A percentile compares a stretch with the other conserved stretches of the same genome.
Evolutionary conservation across 2,888 invertebrate species (phyloP).

Genomic region (Encarsia formosa): DNA sequence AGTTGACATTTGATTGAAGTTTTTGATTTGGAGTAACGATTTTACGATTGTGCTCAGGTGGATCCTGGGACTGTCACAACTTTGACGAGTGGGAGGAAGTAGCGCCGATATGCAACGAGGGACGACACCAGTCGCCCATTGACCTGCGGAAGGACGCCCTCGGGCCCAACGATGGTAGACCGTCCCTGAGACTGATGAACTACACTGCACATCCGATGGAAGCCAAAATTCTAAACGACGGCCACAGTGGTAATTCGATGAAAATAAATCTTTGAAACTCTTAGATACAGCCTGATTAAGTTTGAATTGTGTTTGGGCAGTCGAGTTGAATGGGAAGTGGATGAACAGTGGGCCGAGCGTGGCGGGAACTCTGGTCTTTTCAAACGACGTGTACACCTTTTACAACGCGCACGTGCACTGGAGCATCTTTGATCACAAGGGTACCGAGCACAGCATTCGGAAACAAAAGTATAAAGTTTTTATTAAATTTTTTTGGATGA

Average conservation of each 20-base stretch:
- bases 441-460: constrained; percentile 9
- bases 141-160: no score
- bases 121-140: constrained; percentile 3
- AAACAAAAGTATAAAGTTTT: constrained; percentile 5
- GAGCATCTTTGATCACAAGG: constrained; percentile 2
- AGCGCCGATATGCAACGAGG: neutral
- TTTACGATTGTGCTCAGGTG: no score
- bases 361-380: neutral
- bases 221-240: neutral
- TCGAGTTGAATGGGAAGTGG: neutral
- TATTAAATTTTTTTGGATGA: no score
- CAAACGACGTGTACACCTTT: neutral
- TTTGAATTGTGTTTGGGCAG: no score
- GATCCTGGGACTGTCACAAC: constrained; percentile 1
- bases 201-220: neutral
- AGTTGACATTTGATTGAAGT: no score
- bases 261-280: neutral
- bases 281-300: no score
- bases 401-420: constrained; percentile 5
- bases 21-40: no score
- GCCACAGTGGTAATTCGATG: constrained; percentile 1
- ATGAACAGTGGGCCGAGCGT: neutral
- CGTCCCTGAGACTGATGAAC: no score
- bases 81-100: neutral
- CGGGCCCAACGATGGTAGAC: no score